A percentile compares a stretch with the other conserved stretches of the same genome.
phyloP scores from a whole-genome alignment of 2,888 invertebrate species.

The Apotomis turbidana region DNA sequence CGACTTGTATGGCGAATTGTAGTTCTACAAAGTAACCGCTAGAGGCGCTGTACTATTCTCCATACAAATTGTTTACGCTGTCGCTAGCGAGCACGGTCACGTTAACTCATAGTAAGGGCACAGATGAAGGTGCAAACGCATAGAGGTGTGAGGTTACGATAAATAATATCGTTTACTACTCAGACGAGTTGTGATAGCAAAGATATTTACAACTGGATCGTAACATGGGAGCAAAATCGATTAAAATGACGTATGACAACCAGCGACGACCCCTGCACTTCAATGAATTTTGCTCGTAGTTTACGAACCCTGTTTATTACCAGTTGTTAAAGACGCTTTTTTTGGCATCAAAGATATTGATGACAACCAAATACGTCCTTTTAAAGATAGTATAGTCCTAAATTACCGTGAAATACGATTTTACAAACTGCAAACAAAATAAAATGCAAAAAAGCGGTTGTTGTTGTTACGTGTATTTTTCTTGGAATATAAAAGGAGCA shows the following conservation, averaged over 20 bases:
- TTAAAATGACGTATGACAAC: too few species aligned
- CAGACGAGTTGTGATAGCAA: background rate
- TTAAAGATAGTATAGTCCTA: background rate
- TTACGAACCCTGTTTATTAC: too few species aligned
- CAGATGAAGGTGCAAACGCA: background rate
- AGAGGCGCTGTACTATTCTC: too few species aligned
- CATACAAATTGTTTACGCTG: too few species aligned
- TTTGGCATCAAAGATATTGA: background rate
- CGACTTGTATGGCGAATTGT: too few species aligned
- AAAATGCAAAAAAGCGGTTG: background rate
- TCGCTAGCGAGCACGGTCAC: too few species aligned
- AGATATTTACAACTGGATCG: background rate
- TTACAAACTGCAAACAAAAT: background rate
- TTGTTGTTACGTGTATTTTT: background rate
- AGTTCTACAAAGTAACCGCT: too few species aligned
- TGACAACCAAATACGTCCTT: background rate
- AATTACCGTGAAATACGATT: background rate
- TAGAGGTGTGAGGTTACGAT: background rate
- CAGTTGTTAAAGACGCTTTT: too few species aligned
- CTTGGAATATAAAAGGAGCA: constrained; percentile 2
- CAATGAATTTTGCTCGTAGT: too few species aligned
- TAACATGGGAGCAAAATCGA: too few species aligned
- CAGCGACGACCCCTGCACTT: too few species aligned
- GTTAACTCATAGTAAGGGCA: too few species aligned
- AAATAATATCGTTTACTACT: background rate